Base-by-base conservation (phyloP, 2,888 invertebrate genomes). In the Drosophila anomelani region DNA sequence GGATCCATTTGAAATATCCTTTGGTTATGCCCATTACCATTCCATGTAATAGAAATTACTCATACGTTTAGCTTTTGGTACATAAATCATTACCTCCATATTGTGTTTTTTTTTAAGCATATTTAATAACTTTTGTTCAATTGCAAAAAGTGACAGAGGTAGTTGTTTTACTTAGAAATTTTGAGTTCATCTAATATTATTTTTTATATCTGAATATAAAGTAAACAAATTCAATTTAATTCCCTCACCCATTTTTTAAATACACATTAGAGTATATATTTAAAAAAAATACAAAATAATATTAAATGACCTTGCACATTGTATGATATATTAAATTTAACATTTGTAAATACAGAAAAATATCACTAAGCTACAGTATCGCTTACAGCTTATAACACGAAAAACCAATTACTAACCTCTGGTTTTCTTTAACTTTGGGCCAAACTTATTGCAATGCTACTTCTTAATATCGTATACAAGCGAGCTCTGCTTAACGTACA, bases 401-500 rank as follows among this genome's bases (percentile, higher is more conserved):
- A 6, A 9, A 43, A 13, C 13, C 13, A 9, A 7, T 56, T n/a
- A 41, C 13, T 20, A 10, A 60, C 7, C 20, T 13, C 32, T 10
- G 12, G 15, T 13, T 34, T n/a, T 20, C 3, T 13, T 34, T 13
- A 0, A 26, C 29, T 51, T 20, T 20, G 20, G 20, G 20, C 20
- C 20, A 20, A 20, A 20, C 20, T 20, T 20, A 20, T 20, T 20
- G 20, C 20, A 20, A 20, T 29, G 58, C 41, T 57, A 10, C 13
- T 15, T 49, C 58, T 44, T 58, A 44, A 38, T 39, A 71, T 53
- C 36, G 58, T 58, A 39, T 62, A 70, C 55, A 53, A 54, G 69
- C 51, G 34, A 69, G 67, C 80, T 64, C 53, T 51, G 77, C 79
- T 66, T 67, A 17, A 67, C 46, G 36, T 63, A 66, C 55, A 64